Evolutionary conservation across 2,113 vertebrate genomes (phyloP), one percentile per base, ranked within the genome.

Genomic region (Platichthys stellatus): DNA sequence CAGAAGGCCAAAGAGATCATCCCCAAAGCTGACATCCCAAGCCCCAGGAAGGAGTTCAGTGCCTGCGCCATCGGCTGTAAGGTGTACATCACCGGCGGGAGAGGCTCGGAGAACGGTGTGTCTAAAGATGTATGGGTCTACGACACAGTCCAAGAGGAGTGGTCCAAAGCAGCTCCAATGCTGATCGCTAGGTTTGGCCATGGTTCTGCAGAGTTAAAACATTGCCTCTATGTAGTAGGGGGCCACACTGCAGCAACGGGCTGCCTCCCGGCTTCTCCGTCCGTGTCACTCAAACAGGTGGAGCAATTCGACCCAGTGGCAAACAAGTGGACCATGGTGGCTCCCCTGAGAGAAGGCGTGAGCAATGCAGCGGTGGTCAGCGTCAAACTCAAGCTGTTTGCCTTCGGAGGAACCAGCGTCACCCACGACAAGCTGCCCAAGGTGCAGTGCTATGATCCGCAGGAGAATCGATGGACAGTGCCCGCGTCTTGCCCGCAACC

Each of bases 81-180:
- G 82, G 95, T 96, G 35, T 96, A 96, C 62, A 95, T 96, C 68
- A 96, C 95, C 0, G 95, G 95, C 0, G 95, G 95, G 3, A 86
- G 95, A 31, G 95, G 95, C 63, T 95, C 95, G 0, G 95, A 96
- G 74, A 96, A 96, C 2, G 95, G 95, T 0, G 95, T 95, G 59
- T 96, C 95, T 73, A 96, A 96, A 82, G 95, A 96, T 47, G 95
- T 96, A 2, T 96, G 95, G 95, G 95, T 96, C 21, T 96, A 96
- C 18, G 95, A 96, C 76, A 96, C 95, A 0, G 82, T 95, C 12
- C 94, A 96, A 0, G 95, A 96, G 59, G 95, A 95, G 82, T 96
- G 95, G 95, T 94, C 93, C 47, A 95, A 95, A 83, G 95, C 95
- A 0, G 95, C 95, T 0, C 94, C 95, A 7, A 96, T 96, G 95